A percentile compares a stretch with the other conserved stretches of the same genome.
Evolutionary conservation across 2,113 vertebrate genomes (phyloP).

Genomic region (Salvator merianae): DNA sequence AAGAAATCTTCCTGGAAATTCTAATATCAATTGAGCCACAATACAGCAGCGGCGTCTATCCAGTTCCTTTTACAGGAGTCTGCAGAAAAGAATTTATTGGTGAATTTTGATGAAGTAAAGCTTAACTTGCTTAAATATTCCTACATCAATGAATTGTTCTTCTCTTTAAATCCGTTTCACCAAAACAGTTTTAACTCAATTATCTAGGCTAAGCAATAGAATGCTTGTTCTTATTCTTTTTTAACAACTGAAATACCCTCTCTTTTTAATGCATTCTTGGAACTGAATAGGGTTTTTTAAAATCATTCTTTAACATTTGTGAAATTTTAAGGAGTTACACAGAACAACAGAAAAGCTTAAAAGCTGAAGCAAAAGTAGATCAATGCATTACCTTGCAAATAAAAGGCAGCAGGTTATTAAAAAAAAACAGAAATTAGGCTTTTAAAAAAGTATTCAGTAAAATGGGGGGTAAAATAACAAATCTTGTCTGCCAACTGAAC

Average conservation of each 20-base stretch:
- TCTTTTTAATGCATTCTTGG: too few species aligned
- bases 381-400: background rate
- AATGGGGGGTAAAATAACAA: too few species aligned
- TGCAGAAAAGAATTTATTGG: background rate
- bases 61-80: background rate
- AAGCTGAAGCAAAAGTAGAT: background rate
- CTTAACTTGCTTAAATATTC: background rate
- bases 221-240: background rate
- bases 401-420: background rate
- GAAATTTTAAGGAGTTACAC: background rate
- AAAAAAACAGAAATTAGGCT: too few species aligned
- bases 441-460: too few species aligned
- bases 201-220: background rate
- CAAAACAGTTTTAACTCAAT: background rate
- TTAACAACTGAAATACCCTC: background rate
- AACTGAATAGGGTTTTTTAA: background rate
- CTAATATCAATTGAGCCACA: background rate
- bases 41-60: background rate
- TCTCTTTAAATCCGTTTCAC: background rate
- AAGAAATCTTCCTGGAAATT: too few species aligned
- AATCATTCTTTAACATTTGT: background rate
- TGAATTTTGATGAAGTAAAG: too few species aligned
- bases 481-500: too few species aligned
- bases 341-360: background rate
- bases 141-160: background rate